Evolutionary conservation across 1,140 invertebrate genomes (phyloP), one percentile per base, ranked within the genome.

Genomic region (Ostrea edulis): DNA sequence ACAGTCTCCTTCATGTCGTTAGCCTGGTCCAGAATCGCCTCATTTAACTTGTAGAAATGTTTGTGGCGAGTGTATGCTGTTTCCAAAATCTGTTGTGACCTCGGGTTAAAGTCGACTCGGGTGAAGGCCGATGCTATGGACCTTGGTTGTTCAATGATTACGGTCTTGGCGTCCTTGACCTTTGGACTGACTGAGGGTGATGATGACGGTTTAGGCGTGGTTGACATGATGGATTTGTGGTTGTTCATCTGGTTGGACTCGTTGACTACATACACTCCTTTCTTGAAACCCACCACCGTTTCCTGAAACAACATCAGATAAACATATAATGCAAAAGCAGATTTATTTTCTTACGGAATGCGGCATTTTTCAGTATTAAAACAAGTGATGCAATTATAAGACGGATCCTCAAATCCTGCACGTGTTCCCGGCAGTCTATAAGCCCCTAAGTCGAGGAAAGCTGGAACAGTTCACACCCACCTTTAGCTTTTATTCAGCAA

Each of bases 1-100:
- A 89, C 89, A 25, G 86, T 58, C 29, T 87, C 71, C n/a, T 86
- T 87, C 89, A 89, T 87, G 22, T 71, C 82, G 53, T 87, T 86
- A 22, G 65, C 84, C 44, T 89, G 86, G 12, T 85, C 55, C 22
- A 89, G 22, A 55, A 89, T 17, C 11, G 29, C 20, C 53, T 88
- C 82, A 58, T 88, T 88, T 12, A 88, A 53, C 12, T 55, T 29
- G 53, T 88, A 84, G 65, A 88, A 88, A 35, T 88, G 84, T 8
- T 20, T 68, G 29, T 88, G 87, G 54, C 83, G 58, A 52, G 87
- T 88, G 35, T 88, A 88, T 82, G 58, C 89, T 58, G 53, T 71
- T 53, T 82, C 68, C n/a, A 89, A 77, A 5, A 89, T 77, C 22
- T 83, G 29, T 55, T 87, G 86, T 55, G 89, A 89, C 52, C 84